Percentiles rank a stretch among this genome's conserved stretches.
phyloP scores from a whole-genome alignment of 2,888 invertebrate species.

The Lepidonotus clava region DNA sequence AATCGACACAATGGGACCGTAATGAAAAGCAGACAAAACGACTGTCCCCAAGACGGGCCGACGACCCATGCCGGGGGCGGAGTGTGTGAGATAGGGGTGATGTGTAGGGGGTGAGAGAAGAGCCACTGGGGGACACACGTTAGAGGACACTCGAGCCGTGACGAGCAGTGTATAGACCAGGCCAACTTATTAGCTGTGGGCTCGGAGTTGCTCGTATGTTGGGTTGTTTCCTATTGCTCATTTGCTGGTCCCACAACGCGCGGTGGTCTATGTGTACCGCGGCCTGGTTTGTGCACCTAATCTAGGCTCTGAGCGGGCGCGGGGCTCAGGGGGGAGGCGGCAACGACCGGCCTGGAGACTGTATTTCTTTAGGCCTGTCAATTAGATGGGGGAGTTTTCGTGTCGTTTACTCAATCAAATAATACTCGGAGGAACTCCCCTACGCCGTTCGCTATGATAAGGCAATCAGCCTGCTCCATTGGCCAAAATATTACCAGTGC shows the following conservation, averaged over 20 bases:
- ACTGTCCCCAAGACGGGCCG: neutral
- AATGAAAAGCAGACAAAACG: constrained; percentile 48
- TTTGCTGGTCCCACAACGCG: too few relatives aligned
- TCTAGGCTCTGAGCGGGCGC: too few relatives aligned
- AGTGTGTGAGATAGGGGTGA: neutral
- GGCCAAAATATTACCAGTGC: neutral
- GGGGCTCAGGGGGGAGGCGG: too few relatives aligned
- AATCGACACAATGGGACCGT: constrained; percentile 38
- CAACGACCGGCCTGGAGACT: too few relatives aligned
- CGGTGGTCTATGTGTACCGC: too few relatives aligned
- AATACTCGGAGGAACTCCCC: neutral
- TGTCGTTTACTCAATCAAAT: constrained; percentile 30
- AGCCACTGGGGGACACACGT: neutral
- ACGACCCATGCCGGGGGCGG: neutral
- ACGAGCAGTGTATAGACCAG: too few relatives aligned
- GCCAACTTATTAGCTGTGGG: constrained; percentile 29
- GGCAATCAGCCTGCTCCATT: constrained; percentile 15
- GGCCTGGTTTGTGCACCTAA: too few relatives aligned
- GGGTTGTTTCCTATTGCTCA: neutral
- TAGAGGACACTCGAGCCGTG: neutral
- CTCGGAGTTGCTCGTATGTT: neutral
- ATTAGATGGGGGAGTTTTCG: constrained; percentile 25
- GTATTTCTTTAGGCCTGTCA: constrained; percentile 16
- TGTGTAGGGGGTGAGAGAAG: neutral
- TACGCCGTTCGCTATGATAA: neutral